Conservation (phyloP, 2,113 vertebrate species). For the Poicephalus meyeri region DNA sequence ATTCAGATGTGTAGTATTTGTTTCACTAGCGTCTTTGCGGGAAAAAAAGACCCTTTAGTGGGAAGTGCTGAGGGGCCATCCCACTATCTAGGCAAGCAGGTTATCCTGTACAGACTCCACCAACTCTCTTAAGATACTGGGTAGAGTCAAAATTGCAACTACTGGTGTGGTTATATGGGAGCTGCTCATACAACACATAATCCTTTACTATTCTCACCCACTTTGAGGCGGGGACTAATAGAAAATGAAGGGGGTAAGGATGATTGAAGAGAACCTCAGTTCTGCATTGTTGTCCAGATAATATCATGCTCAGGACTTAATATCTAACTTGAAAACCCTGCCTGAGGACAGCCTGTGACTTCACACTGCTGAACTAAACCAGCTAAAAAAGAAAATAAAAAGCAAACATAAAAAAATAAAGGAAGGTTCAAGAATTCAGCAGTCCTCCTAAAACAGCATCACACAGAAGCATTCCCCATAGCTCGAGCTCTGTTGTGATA, state of each 20-base stretch:
- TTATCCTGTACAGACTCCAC: background rate
- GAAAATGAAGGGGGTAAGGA: background rate
- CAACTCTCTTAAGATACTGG: background rate
- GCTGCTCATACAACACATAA: background rate
- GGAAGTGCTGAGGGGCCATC: background rate
- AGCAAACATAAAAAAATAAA: background rate
- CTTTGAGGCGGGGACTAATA: background rate
- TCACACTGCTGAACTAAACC: background rate
- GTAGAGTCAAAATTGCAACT: background rate
- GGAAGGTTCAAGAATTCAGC: background rate
- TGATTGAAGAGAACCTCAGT: background rate
- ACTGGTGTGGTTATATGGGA: background rate
- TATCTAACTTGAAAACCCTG: background rate
- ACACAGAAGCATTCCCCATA: background rate
- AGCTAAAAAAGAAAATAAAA: background rate
- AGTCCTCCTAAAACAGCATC: background rate
- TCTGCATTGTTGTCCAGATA: background rate
- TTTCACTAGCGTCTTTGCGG: background rate
- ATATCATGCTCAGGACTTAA: background rate
- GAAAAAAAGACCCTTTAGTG: background rate
- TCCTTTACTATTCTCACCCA: background rate
- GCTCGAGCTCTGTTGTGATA: rapidly evolving
- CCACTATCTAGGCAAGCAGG: background rate
- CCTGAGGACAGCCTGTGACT: background rate
- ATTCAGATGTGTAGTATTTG: background rate